These are phyloP conservation scores for Biston betularia DNA, from an alignment of 2,888 invertebrate species.

Conservation along the genomic window DNA sequence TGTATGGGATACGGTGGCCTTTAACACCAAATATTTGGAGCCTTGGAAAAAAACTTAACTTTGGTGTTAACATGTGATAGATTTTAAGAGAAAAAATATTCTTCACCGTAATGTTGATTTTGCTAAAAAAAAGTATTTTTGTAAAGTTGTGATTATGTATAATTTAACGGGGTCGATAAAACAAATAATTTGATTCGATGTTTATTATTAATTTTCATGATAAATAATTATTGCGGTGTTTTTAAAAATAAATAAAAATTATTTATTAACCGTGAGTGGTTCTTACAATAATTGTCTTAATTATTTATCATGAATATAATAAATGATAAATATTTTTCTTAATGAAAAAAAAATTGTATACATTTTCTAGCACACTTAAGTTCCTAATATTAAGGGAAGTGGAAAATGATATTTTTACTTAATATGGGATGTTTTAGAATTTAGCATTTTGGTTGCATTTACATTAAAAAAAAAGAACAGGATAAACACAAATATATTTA, in stretches of 20 bases:
- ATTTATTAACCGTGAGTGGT: background rate
- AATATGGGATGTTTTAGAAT: background rate
- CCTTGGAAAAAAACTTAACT: background rate
- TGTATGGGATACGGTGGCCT: too few species aligned
- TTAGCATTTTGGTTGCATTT: slow-evolving; percentile 26
- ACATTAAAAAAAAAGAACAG: background rate
- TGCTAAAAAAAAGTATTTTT: slow-evolving; percentile 2
- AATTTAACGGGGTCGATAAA: background rate
- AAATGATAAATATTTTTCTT: background rate
- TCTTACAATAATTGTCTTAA: background rate
- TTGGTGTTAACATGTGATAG: slow-evolving; percentile 10
- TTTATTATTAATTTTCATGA: background rate
- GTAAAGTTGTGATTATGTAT: background rate
- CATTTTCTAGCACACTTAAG: background rate
- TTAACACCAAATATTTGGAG: slow-evolving; percentile 4
- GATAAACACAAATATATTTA: slow-evolving; percentile 4
- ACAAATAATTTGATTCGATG: background rate
- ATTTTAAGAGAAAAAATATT: background rate
- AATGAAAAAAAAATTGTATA: background rate
- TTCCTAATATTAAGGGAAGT: background rate
- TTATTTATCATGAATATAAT: slow-evolving; percentile 2
- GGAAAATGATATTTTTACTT: background rate
- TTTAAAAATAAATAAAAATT: background rate
- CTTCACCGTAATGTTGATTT: background rate
- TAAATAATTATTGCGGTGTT: background rate